These are phyloP conservation scores for Athetis lepigone DNA, from an alignment of 2,888 invertebrate genomes.

Conservation along the genomic window DNA sequence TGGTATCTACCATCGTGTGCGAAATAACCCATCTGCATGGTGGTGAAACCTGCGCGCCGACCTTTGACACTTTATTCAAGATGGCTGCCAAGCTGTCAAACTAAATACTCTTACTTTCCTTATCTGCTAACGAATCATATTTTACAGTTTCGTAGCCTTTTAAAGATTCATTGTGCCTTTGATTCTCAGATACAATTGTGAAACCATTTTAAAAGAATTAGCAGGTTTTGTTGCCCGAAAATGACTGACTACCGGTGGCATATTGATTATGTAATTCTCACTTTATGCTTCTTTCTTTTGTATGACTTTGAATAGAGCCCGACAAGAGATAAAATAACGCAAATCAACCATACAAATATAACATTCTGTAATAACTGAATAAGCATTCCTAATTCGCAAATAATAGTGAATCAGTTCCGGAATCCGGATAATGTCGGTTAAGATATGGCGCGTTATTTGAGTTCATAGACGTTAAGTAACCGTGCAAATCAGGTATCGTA, in stretches of 20 bases:
- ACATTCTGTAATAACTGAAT: conserved; percentile 46
- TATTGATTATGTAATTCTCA: conserved; percentile 63
- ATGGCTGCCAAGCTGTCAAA: conserved; percentile 85
- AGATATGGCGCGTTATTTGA: conserved; percentile 72
- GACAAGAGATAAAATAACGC: conserved; percentile 54
- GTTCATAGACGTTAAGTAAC: conserved; percentile 75
- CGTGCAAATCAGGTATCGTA: conserved; percentile 63
- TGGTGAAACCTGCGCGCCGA: conserved; percentile 83
- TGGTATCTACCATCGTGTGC: conserved; percentile 71
- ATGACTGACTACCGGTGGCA: conserved; percentile 59
- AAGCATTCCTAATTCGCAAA: conserved; percentile 48
- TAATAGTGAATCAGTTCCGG: conserved; percentile 59
- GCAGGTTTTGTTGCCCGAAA: conserved; percentile 69
- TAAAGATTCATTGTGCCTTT: conserved; percentile 73
- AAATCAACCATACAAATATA: conserved; percentile 44
- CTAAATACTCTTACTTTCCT: conserved; percentile 85
- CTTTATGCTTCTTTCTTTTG: conserved; percentile 46
- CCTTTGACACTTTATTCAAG: conserved; percentile 85
- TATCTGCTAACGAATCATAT: conserved; percentile 81
- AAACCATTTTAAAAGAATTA: conserved; percentile 74
- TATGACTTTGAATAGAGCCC: conserved; percentile 1
- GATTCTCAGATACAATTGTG: conserved; percentile 73
- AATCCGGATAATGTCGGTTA: conserved; percentile 64
- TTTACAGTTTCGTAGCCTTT: conserved; percentile 72
- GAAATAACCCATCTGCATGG: conserved; percentile 80